Percentiles rank a stretch among this genome's conserved stretches.
Evolutionary conservation across 2,113 vertebrate genomes (phyloP).

Genomic region (Hydrolagus affinis): DNA sequence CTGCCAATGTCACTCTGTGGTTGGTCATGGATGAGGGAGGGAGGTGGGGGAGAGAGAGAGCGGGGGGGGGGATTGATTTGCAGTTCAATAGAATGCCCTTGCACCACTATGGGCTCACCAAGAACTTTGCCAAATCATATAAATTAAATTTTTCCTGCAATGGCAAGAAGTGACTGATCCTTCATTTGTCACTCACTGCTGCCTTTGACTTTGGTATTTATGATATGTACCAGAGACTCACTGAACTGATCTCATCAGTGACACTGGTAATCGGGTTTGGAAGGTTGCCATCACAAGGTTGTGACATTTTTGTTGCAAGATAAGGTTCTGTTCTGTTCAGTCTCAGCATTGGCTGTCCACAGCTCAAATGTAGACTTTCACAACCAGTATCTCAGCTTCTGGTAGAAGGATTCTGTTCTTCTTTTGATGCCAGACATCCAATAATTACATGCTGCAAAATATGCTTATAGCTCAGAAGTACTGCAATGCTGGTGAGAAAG

Average conservation of each 20-base stretch:
- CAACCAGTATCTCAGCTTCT: background rate
- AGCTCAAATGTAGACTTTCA: background rate
- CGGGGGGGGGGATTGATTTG: background rate
- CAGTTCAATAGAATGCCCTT: background rate
- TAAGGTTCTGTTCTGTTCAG: too few relatives aligned
- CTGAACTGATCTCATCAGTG: background rate
- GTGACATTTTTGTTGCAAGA: too few relatives aligned
- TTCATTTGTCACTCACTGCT: background rate
- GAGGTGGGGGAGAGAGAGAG: too few relatives aligned
- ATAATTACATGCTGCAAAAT: background rate
- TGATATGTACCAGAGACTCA: background rate
- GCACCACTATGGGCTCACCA: background rate
- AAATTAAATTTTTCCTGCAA: background rate
- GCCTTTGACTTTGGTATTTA: background rate
- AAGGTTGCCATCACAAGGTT: background rate
- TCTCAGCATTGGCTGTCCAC: too few relatives aligned
- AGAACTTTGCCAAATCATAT: background rate
- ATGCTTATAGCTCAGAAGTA: background rate
- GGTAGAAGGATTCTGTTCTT: background rate
- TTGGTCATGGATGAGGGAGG: background rate
- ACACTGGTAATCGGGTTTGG: background rate
- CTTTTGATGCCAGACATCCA: background rate
- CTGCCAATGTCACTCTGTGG: background rate
- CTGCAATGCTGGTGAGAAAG: background rate
- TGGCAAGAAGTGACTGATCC: background rate